phyloP scores from a whole-genome alignment of 2,888 invertebrate species.

The Cheilosia scutellata region DNA sequence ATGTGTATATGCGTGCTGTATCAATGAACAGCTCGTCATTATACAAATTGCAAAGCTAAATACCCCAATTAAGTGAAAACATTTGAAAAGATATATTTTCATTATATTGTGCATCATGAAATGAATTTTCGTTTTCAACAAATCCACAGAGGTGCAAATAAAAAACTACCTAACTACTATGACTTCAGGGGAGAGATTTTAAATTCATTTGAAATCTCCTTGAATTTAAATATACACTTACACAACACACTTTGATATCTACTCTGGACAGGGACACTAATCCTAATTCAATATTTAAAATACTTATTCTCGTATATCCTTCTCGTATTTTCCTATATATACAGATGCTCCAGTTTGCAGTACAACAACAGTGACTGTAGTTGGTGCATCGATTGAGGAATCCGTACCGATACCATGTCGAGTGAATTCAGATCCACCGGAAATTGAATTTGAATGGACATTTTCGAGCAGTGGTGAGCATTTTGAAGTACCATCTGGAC shows the following conservation, averaged over 20 bases:
- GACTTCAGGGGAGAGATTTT: too few species aligned
- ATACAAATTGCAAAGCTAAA: too few species aligned
- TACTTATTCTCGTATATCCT: conserved; percentile 18
- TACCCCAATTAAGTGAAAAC: too few species aligned
- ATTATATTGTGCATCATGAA: too few species aligned
- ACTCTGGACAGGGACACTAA: conserved; percentile 35
- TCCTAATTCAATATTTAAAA: conserved; percentile 34
- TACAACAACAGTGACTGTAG: conserved; percentile 89
- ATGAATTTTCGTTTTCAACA: too few species aligned
- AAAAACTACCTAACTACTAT: too few species aligned
- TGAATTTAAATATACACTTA: conserved; percentile 4
- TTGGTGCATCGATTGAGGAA: conserved; percentile 94
- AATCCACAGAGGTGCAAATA: too few species aligned
- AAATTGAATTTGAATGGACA: conserved; percentile 94
- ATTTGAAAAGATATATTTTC: too few species aligned
- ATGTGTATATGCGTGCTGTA: too few species aligned
- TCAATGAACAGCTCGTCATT: too few species aligned
- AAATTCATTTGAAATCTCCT: not conserved
- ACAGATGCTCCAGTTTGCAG: conserved; percentile 93
- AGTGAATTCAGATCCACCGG: conserved; percentile 93
- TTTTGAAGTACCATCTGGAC: conserved; percentile 90
- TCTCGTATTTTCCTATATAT: conserved; percentile 74
- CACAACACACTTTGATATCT: not conserved
- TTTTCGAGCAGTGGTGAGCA: conserved; percentile 95
- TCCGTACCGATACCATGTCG: conserved; percentile 92